Conservation (phyloP, 1,140 invertebrate species). For the Tetragnatha versicolor region DNA sequence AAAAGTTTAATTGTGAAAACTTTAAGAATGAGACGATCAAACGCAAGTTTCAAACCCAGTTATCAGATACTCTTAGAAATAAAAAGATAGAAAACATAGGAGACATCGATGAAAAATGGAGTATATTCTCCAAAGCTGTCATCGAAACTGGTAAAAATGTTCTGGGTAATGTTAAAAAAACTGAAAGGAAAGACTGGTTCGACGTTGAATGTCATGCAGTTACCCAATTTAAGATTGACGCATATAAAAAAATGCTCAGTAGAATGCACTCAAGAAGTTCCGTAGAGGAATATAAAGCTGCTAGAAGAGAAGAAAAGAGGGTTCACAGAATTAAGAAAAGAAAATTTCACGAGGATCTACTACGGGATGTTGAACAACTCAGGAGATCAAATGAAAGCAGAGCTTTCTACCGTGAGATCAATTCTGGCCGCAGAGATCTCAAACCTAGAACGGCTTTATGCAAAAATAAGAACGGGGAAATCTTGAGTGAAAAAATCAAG, state of each 20-base stretch:
- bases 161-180: not conserved
- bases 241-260: not conserved
- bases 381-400: no score
- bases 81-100: not conserved
- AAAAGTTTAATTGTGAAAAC: conserved; percentile 6
- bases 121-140: not conserved
- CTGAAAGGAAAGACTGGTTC: not conserved
- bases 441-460: no score
- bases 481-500: no score
- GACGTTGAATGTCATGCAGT: no score
- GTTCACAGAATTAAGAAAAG: not conserved
- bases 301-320: conserved; percentile 3
- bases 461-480: no score
- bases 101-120: conserved; percentile 14
- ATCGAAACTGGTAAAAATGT: no score
- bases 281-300: not conserved
- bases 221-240: not conserved
- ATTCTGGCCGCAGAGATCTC: no score
- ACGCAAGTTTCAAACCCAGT: not conserved
- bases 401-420: no score
- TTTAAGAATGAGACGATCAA: conserved; percentile 1
- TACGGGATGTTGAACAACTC: no score
- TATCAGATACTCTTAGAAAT: not conserved
- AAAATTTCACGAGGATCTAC: not conserved
- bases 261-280: not conserved